Evolutionary conservation across 2,888 invertebrate species (phyloP).

Genomic region (Halocaridina rubra): DNA sequence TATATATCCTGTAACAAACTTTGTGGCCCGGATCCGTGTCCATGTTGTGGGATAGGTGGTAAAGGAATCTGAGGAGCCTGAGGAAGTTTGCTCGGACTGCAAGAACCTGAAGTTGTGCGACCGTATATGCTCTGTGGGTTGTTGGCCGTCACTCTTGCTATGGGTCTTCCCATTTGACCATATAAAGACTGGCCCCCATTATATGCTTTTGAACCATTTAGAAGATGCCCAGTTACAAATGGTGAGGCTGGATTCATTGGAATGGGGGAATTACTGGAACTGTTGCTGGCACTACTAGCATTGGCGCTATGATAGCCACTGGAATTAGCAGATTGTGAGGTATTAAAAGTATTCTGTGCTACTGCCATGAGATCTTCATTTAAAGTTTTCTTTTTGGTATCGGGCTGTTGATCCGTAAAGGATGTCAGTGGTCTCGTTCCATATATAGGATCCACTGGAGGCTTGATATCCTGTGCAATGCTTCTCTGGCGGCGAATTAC

Average conservation of each 20-base stretch:
- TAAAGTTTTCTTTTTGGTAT: not conserved
- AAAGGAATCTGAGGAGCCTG: conserved; percentile 61
- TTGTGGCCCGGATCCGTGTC: conserved; percentile 11
- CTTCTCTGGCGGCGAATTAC: conserved; percentile 59
- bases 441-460: conserved; percentile 61
- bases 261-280: conserved; percentile 47
- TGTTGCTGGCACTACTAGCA: conserved; percentile 52
- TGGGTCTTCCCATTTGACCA: conserved; percentile 31
- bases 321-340: conserved; percentile 41
- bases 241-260: not conserved
- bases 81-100: conserved; percentile 20
- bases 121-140: conserved; percentile 47
- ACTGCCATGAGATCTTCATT: conserved; percentile 45
- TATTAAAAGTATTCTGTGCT: conserved; percentile 54
- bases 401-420: conserved; percentile 38
- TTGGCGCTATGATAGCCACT: conserved; percentile 54
- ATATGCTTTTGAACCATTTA: conserved; percentile 5
- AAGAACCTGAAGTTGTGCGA: conserved; percentile 4
- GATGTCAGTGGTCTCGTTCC: conserved; percentile 58
- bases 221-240: not conserved
- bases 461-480: conserved; percentile 57
- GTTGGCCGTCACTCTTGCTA: conserved; percentile 19
- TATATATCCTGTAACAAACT: conserved; percentile 39
- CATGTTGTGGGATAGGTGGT: conserved; percentile 60
- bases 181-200: conserved; percentile 33